Evolutionary conservation across 2,797 vertebrate genomes (phyloP), one percentile per base, ranked within the genome.

Genomic region (Brachymystax lenok): DNA sequence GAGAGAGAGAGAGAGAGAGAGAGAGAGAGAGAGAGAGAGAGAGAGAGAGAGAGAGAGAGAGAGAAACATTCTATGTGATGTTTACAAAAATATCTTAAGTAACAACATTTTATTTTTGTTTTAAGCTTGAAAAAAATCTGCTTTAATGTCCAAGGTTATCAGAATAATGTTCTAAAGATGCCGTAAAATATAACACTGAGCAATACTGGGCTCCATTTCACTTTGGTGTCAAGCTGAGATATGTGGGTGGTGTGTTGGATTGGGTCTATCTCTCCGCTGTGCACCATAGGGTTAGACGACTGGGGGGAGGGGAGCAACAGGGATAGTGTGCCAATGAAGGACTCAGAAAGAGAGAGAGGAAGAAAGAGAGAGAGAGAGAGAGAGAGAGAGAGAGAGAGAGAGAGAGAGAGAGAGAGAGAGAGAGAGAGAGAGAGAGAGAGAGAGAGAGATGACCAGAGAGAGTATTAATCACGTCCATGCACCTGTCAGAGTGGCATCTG

Each of bases 401-500:
- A 84, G 85, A 24, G 35, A 79, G 85, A 84, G 95, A 80, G 84
- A 85, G 77, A 83, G 82, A 76, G 77, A 88, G 86, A 88, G 83
- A 82, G 81, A 78, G 88, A 81, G 85, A 85, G 72, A 56, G 75
- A 86, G 84, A n/a, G 30, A 80, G 85, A 84, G 95, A 14, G 52
- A 77, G 88, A 82, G 85, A 84, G 72, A 67, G 75, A 82, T 80
- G 21, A 52, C 80, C 73, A 86, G 84, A 24, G 35, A 81, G 85
- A 84, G 95, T 93, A 98, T 98, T 94, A 96, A 97, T 98, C 96
- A 98, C 88, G 81, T 89, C 93, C 83, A 77, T 92, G 90, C 94
- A 95, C 95, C 96, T 97, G 97, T 97, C 97, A 97, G 93, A 94
- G 93, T 92, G 95, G 96, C 92, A 97, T 98, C 96, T 97, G 97